These are phyloP conservation scores for Philereme vetulata DNA, from an alignment of 2,888 invertebrate species.

Conservation along the genomic window DNA sequence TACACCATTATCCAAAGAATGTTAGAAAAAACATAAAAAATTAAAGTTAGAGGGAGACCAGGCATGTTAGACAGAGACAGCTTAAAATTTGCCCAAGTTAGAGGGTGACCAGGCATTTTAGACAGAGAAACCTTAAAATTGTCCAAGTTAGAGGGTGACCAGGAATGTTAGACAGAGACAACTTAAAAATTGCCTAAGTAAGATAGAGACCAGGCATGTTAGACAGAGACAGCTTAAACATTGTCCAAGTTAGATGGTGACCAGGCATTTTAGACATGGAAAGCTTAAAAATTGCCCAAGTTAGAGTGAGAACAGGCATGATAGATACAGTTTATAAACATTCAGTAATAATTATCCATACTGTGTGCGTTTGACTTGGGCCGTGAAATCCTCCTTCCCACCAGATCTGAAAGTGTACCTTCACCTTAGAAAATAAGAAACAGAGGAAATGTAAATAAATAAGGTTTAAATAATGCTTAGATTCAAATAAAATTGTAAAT, in stretches of 20 bases:
- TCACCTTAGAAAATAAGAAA: conserved; percentile 38
- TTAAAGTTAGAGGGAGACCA: not conserved
- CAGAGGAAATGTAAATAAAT: no score
- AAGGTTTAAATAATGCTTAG: no score
- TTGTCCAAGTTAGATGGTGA: conserved; percentile 6
- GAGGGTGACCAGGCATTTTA: not conserved
- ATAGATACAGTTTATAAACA: conserved; percentile 16
- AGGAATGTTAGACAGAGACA: not conserved
- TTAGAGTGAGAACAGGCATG: conserved; percentile 3
- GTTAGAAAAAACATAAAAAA: no score
- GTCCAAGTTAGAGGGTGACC: not conserved
- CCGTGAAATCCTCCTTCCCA: conserved; percentile 75
- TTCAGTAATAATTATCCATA: conserved; percentile 52
- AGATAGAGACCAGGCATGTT: conserved; percentile 1
- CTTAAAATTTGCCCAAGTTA: not conserved
- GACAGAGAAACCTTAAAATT: not conserved
- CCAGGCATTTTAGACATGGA: not conserved
- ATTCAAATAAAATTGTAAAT: no score
- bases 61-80: conserved; percentile 15
- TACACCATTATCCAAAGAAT: no score
- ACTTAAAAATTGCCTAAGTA: not conserved
- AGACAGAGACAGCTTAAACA: conserved; percentile 16
- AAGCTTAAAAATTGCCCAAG: not conserved
- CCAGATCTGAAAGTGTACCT: conserved; percentile 73
- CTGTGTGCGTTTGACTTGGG: conserved; percentile 81